A percentile compares a stretch with the other conserved stretches of the same genome.
Conservation (phyloP, 2,888 invertebrate species). For the Prenolepis imparis region DNA sequence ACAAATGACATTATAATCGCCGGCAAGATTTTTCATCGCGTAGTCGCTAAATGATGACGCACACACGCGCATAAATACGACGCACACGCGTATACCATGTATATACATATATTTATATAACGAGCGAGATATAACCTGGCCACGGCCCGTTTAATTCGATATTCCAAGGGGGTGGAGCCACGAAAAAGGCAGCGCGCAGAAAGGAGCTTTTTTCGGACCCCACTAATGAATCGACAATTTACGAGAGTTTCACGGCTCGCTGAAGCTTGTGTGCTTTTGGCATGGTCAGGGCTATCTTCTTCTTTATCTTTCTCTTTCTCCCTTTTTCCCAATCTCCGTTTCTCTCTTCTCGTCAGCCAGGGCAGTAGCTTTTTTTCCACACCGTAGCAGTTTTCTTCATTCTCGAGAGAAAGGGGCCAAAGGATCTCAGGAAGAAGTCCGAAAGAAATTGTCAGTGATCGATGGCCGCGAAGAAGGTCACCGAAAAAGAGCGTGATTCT, state of each 20-base stretch:
- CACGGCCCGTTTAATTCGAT: conserved; percentile 80
- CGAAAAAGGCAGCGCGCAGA: conserved; percentile 62
- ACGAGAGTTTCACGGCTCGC: conserved; percentile 79
- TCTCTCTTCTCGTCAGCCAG: conserved; percentile 26
- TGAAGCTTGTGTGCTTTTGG: conserved; percentile 66
- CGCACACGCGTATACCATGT: not conserved
- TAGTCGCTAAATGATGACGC: conserved; percentile 52
- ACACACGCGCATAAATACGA: not conserved
- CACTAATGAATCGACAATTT: conserved; percentile 81
- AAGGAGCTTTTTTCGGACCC: conserved; percentile 65
- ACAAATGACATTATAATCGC: conserved; percentile 74
- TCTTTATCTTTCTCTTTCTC: not conserved
- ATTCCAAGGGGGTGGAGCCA: conserved; percentile 68
- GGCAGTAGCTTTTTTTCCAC: conserved; percentile 42
- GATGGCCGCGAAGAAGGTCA: conserved; percentile 60
- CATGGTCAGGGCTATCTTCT: conserved; percentile 55
- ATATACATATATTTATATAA: conserved; percentile 31
- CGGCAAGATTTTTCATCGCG: conserved; percentile 65
- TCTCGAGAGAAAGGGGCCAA: conserved; percentile 51
- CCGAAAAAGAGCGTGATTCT: conserved; percentile 58
- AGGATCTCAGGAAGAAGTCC: conserved; percentile 59
- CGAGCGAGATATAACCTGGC: conserved; percentile 63
- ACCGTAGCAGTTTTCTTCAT: conserved; percentile 20
- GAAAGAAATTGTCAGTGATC: conserved; percentile 71
- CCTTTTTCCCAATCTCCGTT: not conserved